Evolutionary conservation across 2,888 invertebrate species (phyloP), one percentile per base, ranked within the genome.

Genomic region (Selenia dentaria): DNA sequence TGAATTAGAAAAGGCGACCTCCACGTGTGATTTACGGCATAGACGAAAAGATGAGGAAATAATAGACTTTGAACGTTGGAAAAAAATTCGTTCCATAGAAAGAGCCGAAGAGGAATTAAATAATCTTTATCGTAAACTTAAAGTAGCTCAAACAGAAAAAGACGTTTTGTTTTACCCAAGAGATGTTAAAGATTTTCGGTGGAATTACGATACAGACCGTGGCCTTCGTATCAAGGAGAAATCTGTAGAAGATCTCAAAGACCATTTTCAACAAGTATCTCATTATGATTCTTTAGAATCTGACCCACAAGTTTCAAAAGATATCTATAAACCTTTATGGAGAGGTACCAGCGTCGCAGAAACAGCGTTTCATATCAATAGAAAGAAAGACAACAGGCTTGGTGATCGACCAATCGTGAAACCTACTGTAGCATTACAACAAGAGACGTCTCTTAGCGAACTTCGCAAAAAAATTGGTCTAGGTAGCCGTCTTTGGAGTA

Each of bases 11-110:
- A 93, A 93, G 57, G 93, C 94, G 0, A 95, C 96, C 3, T 95
- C 95, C 0, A 92, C 91, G 0, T 91, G 91, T 29, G 94, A 95
- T 64, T 86, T 96, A 34, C 92, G 94, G 35, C 95, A 95, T 0
- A 91, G 96, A 60, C 92, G 93, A 59, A 94, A 92, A 75, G 95
- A 95, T 66, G 94, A 95, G 62, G 96, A 96, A 74, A 94, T 96
- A 6, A 94, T 97, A 50, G 96, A 97, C 81, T 97, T 95, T 71
- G 97, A 97, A 57, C 92, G 96, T 44, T 97, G 97, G 97, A 95
- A 94, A 71, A 94, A 94, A 77, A 93, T 97, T 12, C 91, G 97
- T 39, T 92, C 92, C 3, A 94, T 95, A 57, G 96, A 96, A 78
- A 93, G 94, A 57, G 96, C 96, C 0, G 96, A 97, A 75, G 93